Evolutionary conservation across 2,113 vertebrate species (phyloP), one percentile per base, ranked within the genome.

Genomic region (Oncorhynchus keta): DNA sequence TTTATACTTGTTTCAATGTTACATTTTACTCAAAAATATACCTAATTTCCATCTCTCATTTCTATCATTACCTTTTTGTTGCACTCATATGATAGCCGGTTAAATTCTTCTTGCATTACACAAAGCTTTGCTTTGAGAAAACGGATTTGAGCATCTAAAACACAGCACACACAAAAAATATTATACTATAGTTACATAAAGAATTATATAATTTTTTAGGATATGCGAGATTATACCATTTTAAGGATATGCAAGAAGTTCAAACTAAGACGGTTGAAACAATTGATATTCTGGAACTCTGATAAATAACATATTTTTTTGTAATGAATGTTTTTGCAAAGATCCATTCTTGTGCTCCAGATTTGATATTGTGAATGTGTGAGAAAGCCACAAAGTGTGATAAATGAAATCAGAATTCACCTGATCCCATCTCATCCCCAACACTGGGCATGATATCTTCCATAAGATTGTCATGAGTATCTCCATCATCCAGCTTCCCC

Each of bases 91-190:
- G 93, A 88, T 57, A 95, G 45, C 16, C 85, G 94, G 85, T 96
- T 95, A 85, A 98, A 75, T 79, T 99, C 96, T 70, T 97, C 96
- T 75, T 97, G 95, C 70, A 89, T 93, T 74, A 98, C 95, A 76
- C 84, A 93, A 64, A 99, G 88, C 85, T 96, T 98, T 84, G 96
- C 96, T 85, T 96, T 98, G 68, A 98, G 86, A 89, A 97, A 94
- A 79, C 95, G 93, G 75, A 96, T 93, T 83, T 97, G 96, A 84
- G 94, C 94, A 82, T 97, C 96, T 94, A 85, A 79, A 91, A 89
- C 5, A 78, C 76, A 89, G 3, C 24, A 57, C 9, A 35, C 81
- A 82, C 28, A 14, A 78, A 8, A 1, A 1, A 2, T 22, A 70
- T 30, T 51, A 22, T 24, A 26, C 12, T 55, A 55, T 55, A 45